phyloP scores from a whole-genome alignment of 2,113 vertebrate species.

The Mohoua ochrocephala region DNA sequence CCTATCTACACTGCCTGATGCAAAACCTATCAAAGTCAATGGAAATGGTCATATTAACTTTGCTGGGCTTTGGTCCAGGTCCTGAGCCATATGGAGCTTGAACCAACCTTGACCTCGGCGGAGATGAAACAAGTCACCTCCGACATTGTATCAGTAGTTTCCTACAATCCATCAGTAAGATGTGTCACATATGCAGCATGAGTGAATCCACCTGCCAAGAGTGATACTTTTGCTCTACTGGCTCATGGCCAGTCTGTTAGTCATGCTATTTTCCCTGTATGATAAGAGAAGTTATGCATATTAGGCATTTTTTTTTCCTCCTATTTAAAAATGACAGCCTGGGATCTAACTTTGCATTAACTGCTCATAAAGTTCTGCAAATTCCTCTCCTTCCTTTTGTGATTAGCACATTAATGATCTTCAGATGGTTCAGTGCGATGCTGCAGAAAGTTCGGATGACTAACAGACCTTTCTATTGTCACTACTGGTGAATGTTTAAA shows the following conservation, averaged over 20 bases:
- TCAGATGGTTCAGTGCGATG: conserved; percentile 7
- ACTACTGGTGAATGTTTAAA: neutral
- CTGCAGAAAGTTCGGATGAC: conserved; percentile 10
- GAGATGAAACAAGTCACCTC: conserved; percentile 47
- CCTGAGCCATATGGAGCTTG: conserved; percentile 11
- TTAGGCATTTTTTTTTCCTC: neutral
- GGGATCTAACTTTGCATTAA: conserved; percentile 16
- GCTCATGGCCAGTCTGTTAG: conserved; percentile 27
- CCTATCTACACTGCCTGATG: neutral
- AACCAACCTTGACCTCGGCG: conserved; percentile 26
- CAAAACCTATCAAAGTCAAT: conserved; percentile 18
- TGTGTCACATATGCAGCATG: neutral
- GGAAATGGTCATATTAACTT: conserved; percentile 24
- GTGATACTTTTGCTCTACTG: neutral
- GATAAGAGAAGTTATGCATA: neutral
- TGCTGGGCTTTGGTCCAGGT: conserved; percentile 31
- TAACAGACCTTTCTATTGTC: conserved; percentile 17
- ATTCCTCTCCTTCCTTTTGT: conserved; percentile 10
- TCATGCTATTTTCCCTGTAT: neutral
- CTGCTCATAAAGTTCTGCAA: conserved; percentile 18
- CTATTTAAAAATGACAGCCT: neutral
- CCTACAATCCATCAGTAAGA: conserved; percentile 28
- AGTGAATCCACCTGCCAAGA: conserved; percentile 15
- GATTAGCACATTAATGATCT: conserved; percentile 47
- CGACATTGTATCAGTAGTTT: neutral